phyloP scores from a whole-genome alignment of 2,797 vertebrate genomes.

The Enteromius treurensis region DNA sequence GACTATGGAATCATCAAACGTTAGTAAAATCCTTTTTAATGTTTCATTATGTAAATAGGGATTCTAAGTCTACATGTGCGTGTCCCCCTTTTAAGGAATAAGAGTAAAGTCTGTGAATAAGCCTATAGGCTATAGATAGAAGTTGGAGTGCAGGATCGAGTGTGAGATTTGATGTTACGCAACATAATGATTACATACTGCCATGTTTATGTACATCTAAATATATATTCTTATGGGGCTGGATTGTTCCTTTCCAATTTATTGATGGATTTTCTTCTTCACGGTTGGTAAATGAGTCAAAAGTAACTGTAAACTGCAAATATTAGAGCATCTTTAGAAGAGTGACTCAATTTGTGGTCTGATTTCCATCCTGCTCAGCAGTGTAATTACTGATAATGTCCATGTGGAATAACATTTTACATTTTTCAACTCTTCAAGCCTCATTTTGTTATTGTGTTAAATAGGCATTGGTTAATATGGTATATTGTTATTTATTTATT shows the following conservation, averaged over 20 bases:
- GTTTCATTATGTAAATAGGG: slow-evolving; percentile 22
- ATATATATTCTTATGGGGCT: background rate
- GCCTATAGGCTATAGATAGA: slow-evolving; percentile 36
- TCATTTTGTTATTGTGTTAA: background rate
- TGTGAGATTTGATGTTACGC: slow-evolving; percentile 10
- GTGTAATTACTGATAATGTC: slow-evolving; percentile 21
- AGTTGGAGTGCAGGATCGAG: slow-evolving; percentile 10
- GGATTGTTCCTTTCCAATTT: background rate
- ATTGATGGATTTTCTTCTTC: background rate
- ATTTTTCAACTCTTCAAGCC: background rate
- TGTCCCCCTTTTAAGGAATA: slow-evolving; percentile 24
- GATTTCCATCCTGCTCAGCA: background rate
- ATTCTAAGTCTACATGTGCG: slow-evolving; percentile 9
- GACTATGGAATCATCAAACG: slow-evolving; percentile 25
- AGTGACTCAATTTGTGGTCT: slow-evolving; percentile 5
- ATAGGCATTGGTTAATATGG: background rate
- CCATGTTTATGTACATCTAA: background rate
- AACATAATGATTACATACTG: slow-evolving; percentile 18
- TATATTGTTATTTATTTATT: background rate
- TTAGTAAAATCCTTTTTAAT: slow-evolving; percentile 8
- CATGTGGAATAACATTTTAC: slow-evolving; percentile 14
- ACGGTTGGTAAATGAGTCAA: background rate
- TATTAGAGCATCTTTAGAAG: background rate
- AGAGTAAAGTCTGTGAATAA: slow-evolving; percentile 19
- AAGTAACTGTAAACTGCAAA: background rate